A percentile compares a stretch with the other conserved stretches of the same genome.
Conservation (phyloP, 2,888 invertebrate genomes). For the Hypercompe scribonia region DNA sequence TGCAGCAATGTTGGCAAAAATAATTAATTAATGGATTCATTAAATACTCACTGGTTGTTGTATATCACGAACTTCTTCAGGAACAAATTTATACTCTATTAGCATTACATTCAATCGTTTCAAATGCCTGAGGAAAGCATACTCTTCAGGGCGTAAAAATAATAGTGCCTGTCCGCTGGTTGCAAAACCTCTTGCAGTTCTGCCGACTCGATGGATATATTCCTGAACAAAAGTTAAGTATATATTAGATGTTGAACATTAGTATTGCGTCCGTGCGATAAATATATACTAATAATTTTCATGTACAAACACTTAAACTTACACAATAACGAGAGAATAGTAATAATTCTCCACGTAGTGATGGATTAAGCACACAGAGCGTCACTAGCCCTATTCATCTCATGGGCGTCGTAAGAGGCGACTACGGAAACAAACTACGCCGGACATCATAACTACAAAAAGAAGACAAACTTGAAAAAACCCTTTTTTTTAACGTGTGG, state of each 20-base stretch:
- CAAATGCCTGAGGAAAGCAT: slow-evolving; percentile 97
- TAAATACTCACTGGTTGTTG: slow-evolving; percentile 92
- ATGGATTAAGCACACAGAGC: no score
- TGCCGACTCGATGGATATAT: slow-evolving; percentile 99
- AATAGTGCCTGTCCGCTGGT: slow-evolving; percentile 97
- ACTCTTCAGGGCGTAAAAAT: slow-evolving; percentile 97
- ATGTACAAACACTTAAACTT: neutral
- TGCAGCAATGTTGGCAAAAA: no score
- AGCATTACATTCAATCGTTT: slow-evolving; percentile 97
- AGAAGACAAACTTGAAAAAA: no score
- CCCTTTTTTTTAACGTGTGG: no score
- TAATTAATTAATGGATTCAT: neutral
- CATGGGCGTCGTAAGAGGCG: no score
- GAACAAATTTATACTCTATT: slow-evolving; percentile 98
- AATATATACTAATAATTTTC: neutral
- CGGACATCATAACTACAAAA: no score
- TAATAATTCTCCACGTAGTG: no score
- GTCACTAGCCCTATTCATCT: no score
- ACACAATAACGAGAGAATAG: no score
- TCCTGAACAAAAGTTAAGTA: slow-evolving; percentile 88
- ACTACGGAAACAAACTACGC: no score
- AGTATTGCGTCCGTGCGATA: neutral
- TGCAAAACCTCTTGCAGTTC: slow-evolving; percentile 98
- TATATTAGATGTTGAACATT: neutral
- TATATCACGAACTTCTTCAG: slow-evolving; percentile 98